Conservation (phyloP, 2,113 vertebrate genomes). For the Cyanoramphus novaezelandiae region DNA sequence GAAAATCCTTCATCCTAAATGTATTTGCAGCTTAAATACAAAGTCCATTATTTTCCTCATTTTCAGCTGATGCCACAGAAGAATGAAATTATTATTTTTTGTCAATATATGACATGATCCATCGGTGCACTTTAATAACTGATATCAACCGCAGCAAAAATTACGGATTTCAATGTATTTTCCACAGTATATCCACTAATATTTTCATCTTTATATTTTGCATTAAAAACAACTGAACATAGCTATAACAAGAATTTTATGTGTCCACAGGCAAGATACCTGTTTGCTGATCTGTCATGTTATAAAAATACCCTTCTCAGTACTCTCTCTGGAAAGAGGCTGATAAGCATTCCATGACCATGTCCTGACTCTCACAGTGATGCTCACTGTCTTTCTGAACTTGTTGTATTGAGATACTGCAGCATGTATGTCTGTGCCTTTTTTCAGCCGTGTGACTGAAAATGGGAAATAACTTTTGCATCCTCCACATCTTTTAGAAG, state of each 20-base stretch:
- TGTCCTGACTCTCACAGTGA: fast-evolving
- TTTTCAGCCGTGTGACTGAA: not conserved
- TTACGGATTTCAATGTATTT: not conserved
- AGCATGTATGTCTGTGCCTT: not conserved
- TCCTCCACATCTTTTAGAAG: not conserved
- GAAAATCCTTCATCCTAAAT: not conserved
- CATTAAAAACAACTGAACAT: not conserved
- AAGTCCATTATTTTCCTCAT: not conserved
- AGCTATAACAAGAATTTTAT: not conserved
- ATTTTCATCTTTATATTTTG: not conserved
- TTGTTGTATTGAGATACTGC: not conserved
- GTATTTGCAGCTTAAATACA: not conserved
- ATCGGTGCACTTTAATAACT: not conserved
- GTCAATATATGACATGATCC: not conserved
- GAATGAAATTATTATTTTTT: not conserved
- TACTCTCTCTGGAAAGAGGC: not conserved
- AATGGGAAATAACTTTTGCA: not conserved
- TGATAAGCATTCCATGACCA: not conserved
- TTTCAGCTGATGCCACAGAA: not conserved
- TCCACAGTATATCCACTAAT: not conserved
- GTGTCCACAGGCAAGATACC: not conserved
- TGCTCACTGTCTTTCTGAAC: not conserved
- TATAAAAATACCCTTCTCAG: not conserved
- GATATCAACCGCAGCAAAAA: not conserved
- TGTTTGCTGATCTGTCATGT: not conserved